phyloP scores from a whole-genome alignment of 2,797 vertebrate genomes.

The Chanos chanos region DNA sequence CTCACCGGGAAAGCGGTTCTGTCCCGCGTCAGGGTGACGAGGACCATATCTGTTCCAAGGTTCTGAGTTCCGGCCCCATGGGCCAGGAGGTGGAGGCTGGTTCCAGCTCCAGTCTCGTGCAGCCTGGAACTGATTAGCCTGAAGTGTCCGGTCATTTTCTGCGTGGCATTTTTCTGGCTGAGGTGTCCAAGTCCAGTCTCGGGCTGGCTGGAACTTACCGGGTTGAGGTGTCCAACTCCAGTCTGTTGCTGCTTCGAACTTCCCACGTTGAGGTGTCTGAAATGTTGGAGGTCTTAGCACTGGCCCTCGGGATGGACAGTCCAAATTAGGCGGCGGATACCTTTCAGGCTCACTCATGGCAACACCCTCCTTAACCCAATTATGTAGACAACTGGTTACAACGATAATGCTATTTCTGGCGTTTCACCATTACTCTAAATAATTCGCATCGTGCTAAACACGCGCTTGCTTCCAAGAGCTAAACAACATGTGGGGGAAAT shows the following conservation, averaged over 20 bases:
- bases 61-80: conserved; percentile 1
- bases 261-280: conserved; percentile 49
- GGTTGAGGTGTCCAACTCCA: conserved; percentile 23
- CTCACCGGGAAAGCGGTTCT: not conserved
- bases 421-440: too few relatives aligned
- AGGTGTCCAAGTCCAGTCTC: conserved; percentile 61
- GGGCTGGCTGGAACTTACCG: conserved; percentile 61
- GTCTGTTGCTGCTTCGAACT: too few relatives aligned
- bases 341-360: conserved; percentile 52
- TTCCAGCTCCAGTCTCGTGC: conserved; percentile 36
- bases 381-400: too few relatives aligned
- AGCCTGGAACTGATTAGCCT: conserved; percentile 36
- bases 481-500: too few relatives aligned
- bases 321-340: conserved; percentile 65
- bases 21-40: not conserved
- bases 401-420: too few relatives aligned
- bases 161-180: too few relatives aligned
- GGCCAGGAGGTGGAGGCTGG: conserved; percentile 4
- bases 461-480: too few relatives aligned
- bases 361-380: too few relatives aligned
- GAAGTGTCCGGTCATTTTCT: too few relatives aligned
- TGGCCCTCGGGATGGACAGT: conserved; percentile 36
- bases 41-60: not conserved
- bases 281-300: conserved; percentile 26
- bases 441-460: too few relatives aligned